phyloP scores from a whole-genome alignment of 1,140 invertebrate genomes.

The Pogonus chalceus region DNA sequence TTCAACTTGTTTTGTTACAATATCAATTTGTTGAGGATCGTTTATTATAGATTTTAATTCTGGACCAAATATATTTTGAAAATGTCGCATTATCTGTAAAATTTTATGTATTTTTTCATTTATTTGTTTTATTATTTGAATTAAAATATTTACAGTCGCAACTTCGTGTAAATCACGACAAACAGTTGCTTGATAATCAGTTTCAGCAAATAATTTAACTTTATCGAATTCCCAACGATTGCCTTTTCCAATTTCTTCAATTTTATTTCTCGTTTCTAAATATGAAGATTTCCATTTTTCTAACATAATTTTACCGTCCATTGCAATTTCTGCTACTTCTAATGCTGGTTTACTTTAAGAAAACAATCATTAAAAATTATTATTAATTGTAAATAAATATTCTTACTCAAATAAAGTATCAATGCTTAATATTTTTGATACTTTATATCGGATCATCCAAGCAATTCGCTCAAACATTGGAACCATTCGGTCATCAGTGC shows the following conservation, averaged over 20 bases:
- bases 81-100: slow-evolving; percentile 63
- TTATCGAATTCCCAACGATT: slow-evolving; percentile 85
- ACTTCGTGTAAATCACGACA: slow-evolving; percentile 66
- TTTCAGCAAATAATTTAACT: slow-evolving; percentile 63
- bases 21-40: slow-evolving; percentile 74
- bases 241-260: slow-evolving; percentile 72
- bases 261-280: slow-evolving; percentile 60
- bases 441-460: slow-evolving; percentile 65
- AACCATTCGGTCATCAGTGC: slow-evolving; percentile 62
- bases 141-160: slow-evolving; percentile 44
- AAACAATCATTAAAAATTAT: slow-evolving; percentile 14
- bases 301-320: slow-evolving; percentile 55
- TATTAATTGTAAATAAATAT: slow-evolving; percentile 21
- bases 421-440: slow-evolving; percentile 58
- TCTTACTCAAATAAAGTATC: slow-evolving; percentile 60
- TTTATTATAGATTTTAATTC: slow-evolving; percentile 77
- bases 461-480: slow-evolving; percentile 70
- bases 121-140: slow-evolving; percentile 2
- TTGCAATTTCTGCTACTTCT: slow-evolving; percentile 42
- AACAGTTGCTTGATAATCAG: slow-evolving; percentile 74
- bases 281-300: slow-evolving; percentile 66
- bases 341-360: slow-evolving; percentile 24
- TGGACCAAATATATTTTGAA: slow-evolving; percentile 79
- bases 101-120: slow-evolving; percentile 9
- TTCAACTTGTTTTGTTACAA: slow-evolving; percentile 61